Percentiles rank a stretch among this genome's conserved stretches.
Conservation (phyloP, 2,113 vertebrate species). For the Podarcis raffonei region DNA sequence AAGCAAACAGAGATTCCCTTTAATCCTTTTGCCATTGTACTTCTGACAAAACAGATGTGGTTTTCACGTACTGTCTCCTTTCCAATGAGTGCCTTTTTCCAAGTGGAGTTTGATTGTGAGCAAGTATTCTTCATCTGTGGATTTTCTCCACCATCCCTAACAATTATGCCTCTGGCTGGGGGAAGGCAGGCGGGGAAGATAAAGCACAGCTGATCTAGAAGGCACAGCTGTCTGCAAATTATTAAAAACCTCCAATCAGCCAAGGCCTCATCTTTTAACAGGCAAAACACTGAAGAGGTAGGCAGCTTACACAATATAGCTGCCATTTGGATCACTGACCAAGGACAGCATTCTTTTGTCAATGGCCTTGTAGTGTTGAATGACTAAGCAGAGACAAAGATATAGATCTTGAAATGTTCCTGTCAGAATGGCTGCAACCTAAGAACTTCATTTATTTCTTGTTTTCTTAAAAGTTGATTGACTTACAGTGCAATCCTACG, state of each 20-base stretch:
- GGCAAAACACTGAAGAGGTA: background rate
- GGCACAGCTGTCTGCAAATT: background rate
- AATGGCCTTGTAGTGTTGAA: background rate
- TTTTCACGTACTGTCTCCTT: background rate
- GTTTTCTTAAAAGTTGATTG: background rate
- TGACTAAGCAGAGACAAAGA: background rate
- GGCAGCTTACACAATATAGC: background rate
- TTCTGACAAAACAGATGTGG: background rate
- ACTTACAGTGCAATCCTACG: background rate
- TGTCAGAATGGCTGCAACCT: background rate
- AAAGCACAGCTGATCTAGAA: background rate
- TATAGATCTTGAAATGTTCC: background rate
- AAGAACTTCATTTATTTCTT: background rate
- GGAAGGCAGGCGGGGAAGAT: too few species aligned
- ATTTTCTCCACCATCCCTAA: background rate
- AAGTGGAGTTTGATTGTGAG: background rate
- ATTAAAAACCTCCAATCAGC: background rate
- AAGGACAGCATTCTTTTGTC: background rate
- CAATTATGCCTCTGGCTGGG: background rate
- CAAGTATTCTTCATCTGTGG: constrained; percentile 13
- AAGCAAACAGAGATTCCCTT: constrained; percentile 3
- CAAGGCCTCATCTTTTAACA: background rate
- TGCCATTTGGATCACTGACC: background rate
- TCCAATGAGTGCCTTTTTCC: constrained; percentile 7
- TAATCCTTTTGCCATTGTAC: constrained; percentile 1